Base-by-base conservation (phyloP, 1,140 invertebrate species). In the Neodiprion pinetum region DNA sequence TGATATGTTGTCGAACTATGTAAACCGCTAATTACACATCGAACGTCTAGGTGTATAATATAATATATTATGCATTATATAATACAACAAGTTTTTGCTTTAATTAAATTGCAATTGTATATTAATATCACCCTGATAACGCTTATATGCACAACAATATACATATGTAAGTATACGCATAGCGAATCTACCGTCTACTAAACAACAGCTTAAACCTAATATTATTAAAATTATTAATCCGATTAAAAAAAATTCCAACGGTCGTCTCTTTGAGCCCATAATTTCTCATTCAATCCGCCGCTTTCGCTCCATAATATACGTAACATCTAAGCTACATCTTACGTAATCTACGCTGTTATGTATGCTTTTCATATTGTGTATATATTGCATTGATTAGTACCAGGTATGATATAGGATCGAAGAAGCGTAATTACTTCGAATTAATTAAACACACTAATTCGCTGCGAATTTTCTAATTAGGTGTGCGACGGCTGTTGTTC, bases 121-220 rank as follows among this genome's bases (percentile, higher is more conserved):
- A 40, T 40, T 40, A 40, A 40, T 40, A 40, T 40, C 53, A 61
- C 53, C 53, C 53, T 61, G 53, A 5, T 12, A 17, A 61, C 53
- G 53, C 53, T 5, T 61, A 61, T 11, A 61, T 61, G 53, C 53
- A 61, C 8, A 61, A 4, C 1, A 40, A 40, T 40, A 40, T 40
- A 1, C 28, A 40, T 40, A 40, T 5, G 28, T 40, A 40, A 40
- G 28, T 40, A 21, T 21, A 40, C 28, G 28, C 5, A 28, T 69
- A 23, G 67, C 12, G 21, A 23, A 11, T 69, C 67, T 69, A 69
- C 17, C 23, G 1, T 65, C 70, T 71, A 71, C 70, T 71, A 50
- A 23, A 71, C 70, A 71, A 71, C 70, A 40, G 70, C 48, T 71
- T 71, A 71, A 71, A 49, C 21, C 48, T 17, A 40, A 71, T 9